Percentiles rank a stretch among this genome's conserved stretches.
These are phyloP conservation scores for Oxygymnocypris stewartii DNA, from an alignment of 2,113 vertebrate genomes.

Conservation along the genomic window DNA sequence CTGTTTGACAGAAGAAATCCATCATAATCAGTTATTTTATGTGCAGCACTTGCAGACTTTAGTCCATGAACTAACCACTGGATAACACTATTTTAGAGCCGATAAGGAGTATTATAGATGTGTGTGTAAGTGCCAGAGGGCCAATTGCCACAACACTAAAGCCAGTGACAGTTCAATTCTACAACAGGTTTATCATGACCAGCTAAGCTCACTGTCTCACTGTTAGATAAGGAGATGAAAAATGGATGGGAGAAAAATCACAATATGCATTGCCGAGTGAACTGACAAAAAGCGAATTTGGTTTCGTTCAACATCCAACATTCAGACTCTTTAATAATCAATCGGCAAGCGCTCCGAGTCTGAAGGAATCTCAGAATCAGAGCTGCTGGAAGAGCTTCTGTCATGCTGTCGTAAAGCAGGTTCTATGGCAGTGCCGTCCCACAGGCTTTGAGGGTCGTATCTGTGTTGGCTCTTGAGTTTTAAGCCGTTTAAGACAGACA, in stretches of 20 bases:
- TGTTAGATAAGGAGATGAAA: neutral
- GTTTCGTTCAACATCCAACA: neutral
- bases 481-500: conserved; percentile 42
- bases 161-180: neutral
- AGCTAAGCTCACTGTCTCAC: neutral
- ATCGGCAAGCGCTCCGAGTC: neutral
- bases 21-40: conserved; percentile 13
- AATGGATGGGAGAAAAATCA: neutral
- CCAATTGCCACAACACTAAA: neutral
- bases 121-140: neutral
- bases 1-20: neutral
- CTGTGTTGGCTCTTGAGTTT: conserved; percentile 29
- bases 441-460: conserved; percentile 18
- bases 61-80: neutral
- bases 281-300: neutral
- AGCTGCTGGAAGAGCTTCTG: neutral
- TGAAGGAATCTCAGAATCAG: conserved; percentile 11
- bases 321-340: neutral
- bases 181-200: neutral
- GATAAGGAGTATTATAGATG: neutral
- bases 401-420: neutral
- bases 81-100: conserved; percentile 33
- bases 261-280: neutral
- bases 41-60: neutral
- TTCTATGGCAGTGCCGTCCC: neutral